Conservation (phyloP, 2,113 vertebrate species). For the Peromyscus leucopus region DNA sequence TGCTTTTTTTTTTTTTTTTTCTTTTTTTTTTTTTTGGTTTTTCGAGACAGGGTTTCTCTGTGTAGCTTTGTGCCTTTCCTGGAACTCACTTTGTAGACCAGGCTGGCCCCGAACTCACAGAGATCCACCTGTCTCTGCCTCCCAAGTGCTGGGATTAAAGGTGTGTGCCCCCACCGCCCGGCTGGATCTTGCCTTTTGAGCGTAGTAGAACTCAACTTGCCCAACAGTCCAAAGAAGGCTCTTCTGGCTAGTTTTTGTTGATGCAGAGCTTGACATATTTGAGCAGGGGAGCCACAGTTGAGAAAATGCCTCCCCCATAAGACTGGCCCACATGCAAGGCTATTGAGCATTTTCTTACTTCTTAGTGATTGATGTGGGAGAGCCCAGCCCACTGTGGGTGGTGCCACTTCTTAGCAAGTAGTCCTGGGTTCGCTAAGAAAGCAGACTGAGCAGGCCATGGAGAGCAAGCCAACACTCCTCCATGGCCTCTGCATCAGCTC, state of each 20-base stretch:
- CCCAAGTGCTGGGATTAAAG: no score
- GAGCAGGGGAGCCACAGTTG: neutral
- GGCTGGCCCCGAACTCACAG: no score
- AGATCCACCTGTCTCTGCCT: no score
- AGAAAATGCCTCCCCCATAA: neutral
- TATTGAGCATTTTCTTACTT: neutral
- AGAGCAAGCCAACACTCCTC: neutral
- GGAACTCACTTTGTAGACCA: no score
- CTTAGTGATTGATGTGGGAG: neutral
- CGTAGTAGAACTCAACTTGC: neutral
- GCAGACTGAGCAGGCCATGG: neutral
- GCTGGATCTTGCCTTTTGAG: neutral
- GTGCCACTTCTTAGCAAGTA: neutral
- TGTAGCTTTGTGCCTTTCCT: no score
- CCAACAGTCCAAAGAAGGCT: no score
- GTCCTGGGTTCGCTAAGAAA: neutral
- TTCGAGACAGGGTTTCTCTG: no score
- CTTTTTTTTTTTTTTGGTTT: no score
- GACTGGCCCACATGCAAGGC: neutral
- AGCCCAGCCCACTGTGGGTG: neutral
- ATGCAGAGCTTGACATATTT: neutral
- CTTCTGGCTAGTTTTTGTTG: neutral
- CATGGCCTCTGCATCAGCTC: neutral
- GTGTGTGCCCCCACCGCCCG: no score
- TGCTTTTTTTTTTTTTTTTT: neutral